Conservation (phyloP, 1,140 invertebrate genomes). For the Pogonomyrmex barbatus region DNA sequence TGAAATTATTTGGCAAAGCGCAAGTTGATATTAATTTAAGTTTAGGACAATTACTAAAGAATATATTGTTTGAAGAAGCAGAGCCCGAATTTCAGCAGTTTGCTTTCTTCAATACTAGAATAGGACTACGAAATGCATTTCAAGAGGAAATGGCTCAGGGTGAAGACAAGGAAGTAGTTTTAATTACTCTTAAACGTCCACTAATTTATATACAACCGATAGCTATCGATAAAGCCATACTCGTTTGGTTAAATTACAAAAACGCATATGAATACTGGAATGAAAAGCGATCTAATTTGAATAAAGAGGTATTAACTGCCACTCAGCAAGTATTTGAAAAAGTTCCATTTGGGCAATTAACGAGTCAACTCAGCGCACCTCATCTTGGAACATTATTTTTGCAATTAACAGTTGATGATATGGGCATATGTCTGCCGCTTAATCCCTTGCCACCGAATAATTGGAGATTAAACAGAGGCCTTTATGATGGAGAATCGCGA, state of each 20-base stretch:
- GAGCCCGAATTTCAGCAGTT: slow-evolving; percentile 98
- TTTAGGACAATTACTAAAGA: slow-evolving; percentile 96
- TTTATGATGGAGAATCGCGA: slow-evolving; percentile 92
- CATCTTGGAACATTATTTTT: slow-evolving; percentile 96
- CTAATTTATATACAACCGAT: slow-evolving; percentile 98
- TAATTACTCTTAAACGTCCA: slow-evolving; percentile 96
- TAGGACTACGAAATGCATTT: slow-evolving; percentile 93
- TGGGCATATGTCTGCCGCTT: slow-evolving; percentile 97
- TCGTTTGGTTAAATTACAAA: slow-evolving; percentile 99
- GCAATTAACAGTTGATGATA: slow-evolving; percentile 97
- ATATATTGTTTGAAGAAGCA: slow-evolving; percentile 98
- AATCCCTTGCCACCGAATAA: slow-evolving; percentile 91
- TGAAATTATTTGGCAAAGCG: slow-evolving; percentile 96
- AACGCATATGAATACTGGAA: slow-evolving; percentile 99
- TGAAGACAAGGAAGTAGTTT: slow-evolving; percentile 97
- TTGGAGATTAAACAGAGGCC: slow-evolving; percentile 88
- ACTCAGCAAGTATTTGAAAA: slow-evolving; percentile 92
- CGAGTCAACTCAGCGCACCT: slow-evolving; percentile 90
- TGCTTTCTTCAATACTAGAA: slow-evolving; percentile 98
- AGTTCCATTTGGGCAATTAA: slow-evolving; percentile 92
- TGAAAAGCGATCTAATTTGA: slow-evolving; percentile 95
- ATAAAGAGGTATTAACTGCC: slow-evolving; percentile 94
- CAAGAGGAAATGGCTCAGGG: slow-evolving; percentile 96
- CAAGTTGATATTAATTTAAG: slow-evolving; percentile 98
- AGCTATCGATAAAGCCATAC: slow-evolving; percentile 97